phyloP scores from a whole-genome alignment of 2,888 invertebrate species.

The Caradrina clavipalpis region DNA sequence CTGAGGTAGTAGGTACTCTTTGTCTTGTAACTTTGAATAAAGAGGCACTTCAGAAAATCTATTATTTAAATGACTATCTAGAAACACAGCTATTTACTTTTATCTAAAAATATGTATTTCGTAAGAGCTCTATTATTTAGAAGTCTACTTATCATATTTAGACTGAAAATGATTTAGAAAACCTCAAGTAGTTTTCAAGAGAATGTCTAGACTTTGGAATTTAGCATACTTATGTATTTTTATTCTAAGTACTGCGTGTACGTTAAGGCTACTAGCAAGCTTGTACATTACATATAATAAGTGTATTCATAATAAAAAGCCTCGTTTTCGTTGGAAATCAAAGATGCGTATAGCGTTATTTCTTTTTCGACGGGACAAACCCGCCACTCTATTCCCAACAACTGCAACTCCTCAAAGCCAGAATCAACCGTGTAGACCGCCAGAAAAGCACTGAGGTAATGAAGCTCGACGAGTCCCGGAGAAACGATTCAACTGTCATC shows the following conservation, averaged over 20 bases:
- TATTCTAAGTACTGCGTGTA: background rate
- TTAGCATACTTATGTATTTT: background rate
- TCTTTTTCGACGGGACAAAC: too few relatives aligned
- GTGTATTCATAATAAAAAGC: background rate
- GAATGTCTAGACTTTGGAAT: background rate
- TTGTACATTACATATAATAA: background rate
- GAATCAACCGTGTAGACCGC: too few relatives aligned
- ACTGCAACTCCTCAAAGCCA: too few relatives aligned
- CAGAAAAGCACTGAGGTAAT: too few relatives aligned
- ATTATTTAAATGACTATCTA: constrained; percentile 4
- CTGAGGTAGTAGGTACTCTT: background rate
- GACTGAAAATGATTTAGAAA: too few relatives aligned
- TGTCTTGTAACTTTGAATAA: background rate
- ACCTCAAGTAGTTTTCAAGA: background rate
- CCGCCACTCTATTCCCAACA: too few relatives aligned
- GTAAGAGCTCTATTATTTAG: background rate
- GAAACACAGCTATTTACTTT: background rate
- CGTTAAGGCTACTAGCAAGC: background rate
- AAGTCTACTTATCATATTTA: background rate
- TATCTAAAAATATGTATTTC: background rate
- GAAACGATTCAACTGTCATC: too few relatives aligned
- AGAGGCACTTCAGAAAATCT: background rate
- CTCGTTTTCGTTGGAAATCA: too few relatives aligned
- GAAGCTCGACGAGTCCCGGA: too few relatives aligned
- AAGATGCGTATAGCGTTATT: too few relatives aligned